Conservation (phyloP, 2,888 invertebrate genomes). For the Chrysina gloriosa region DNA sequence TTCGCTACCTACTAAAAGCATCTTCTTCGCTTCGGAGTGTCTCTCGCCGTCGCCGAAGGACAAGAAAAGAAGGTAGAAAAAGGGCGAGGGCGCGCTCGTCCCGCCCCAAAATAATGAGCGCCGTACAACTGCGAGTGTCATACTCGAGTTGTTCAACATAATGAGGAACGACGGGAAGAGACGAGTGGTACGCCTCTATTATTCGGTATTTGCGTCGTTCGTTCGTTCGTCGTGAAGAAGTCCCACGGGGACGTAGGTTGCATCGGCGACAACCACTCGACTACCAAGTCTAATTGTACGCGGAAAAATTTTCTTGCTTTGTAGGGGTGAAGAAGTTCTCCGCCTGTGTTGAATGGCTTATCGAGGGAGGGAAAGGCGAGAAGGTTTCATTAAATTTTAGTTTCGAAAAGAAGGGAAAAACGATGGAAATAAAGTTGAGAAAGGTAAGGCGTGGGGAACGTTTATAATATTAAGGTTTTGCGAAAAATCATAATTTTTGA, state of each 20-base stretch:
- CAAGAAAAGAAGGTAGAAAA: too few species aligned
- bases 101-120: constrained; percentile 11
- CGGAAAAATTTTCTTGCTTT: constrained; percentile 2
- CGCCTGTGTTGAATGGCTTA: too few species aligned
- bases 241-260: neutral
- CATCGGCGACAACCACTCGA: neutral
- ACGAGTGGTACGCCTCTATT: constrained; percentile 1
- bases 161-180: constrained; percentile 8
- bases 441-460: too few species aligned
- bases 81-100: neutral
- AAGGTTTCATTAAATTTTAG: too few species aligned
- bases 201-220: neutral
- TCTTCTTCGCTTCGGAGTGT: neutral
- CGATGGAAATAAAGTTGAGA: too few species aligned
- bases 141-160: constrained; percentile 29
- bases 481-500: too few species aligned
- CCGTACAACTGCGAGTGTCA: constrained; percentile 27
- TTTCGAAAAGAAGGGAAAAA: too few species aligned
- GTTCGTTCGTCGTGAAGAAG: neutral
- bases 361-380: too few species aligned
- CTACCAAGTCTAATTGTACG: constrained; percentile 2
- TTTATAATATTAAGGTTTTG: too few species aligned
- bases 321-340: too few species aligned
- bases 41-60: neutral
- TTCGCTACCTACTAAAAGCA: neutral